These are phyloP conservation scores for Amiota communis DNA, from an alignment of 2,888 invertebrate genomes.

Conservation along the genomic window DNA sequence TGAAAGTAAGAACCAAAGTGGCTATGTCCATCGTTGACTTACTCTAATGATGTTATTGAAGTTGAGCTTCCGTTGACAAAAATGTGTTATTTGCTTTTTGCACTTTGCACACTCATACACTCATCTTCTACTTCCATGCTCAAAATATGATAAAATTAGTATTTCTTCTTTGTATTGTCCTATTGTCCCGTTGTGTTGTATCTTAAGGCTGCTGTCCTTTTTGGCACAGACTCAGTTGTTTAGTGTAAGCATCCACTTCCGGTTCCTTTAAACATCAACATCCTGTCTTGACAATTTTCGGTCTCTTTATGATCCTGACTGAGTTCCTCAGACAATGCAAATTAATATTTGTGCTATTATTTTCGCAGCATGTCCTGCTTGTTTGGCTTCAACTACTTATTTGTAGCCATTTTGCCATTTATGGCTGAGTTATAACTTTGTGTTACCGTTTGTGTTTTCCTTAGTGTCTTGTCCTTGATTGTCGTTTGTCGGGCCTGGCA, in stretches of 20 bases:
- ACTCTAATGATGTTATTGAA: slow-evolving; percentile 60
- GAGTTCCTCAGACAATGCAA: slow-evolving; percentile 28
- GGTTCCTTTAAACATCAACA: background rate
- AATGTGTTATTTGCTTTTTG: slow-evolving; percentile 48
- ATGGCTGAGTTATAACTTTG: background rate
- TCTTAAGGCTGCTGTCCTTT: background rate
- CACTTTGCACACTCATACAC: background rate
- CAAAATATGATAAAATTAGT: slow-evolving; percentile 20
- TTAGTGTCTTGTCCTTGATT: background rate
- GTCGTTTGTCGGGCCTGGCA: slow-evolving; percentile 17
- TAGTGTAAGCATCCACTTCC: background rate
- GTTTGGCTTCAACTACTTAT: background rate
- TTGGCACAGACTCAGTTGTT: background rate
- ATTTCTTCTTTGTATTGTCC: background rate
- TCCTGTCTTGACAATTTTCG: background rate
- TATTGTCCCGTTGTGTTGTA: background rate
- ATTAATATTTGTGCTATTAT: slow-evolving; percentile 24
- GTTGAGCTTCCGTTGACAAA: slow-evolving; percentile 38
- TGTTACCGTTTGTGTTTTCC: background rate
- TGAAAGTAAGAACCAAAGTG: slow-evolving; percentile 9
- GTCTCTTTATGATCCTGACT: slow-evolving; percentile 25
- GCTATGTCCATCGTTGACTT: background rate
- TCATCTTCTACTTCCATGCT: too few species aligned
- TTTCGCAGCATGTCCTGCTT: background rate
- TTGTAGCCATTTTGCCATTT: too few species aligned